Base-by-base conservation (phyloP, 1,140 invertebrate species). In the Heterodera carotae region DNA sequence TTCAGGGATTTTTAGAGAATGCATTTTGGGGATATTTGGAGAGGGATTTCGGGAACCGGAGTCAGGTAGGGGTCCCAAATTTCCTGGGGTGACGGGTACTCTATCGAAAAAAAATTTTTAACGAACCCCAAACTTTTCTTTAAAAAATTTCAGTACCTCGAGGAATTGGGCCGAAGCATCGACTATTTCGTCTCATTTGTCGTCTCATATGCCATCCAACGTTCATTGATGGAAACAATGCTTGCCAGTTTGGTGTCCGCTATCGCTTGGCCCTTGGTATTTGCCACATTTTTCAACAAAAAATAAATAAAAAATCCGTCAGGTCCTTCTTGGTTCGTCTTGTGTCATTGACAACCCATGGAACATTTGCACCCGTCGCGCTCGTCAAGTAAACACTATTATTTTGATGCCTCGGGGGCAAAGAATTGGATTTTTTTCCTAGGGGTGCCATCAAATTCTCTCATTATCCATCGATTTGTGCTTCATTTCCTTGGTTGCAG, bases 301-400 rank as follows among this genome's bases (percentile, higher is more conserved):
- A 56, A 56, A 2, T 56, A 2, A 56, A 56, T 22, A 56, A 53
- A n/a, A 15, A 56, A 22, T 56, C 12, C 22, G 18, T 3, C 48
- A 56, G 48, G 90, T 91, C 33, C 84, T 93, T 36, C 79, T 93
- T 1, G 91, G 91, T 12, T 89, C 90, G 31, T 89, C 92, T 10
- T 90, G 89, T 48, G 90, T 92, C 0, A 92, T 93, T 69, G 92
- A 93, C 84, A 93, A 93, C 87, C 92, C 92, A 1, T 93, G 92
- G 92, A 91, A 91, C 69, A 92, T 93, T 1, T 92, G 92, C 85
- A 90, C 91, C 75, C 86, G 91, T 70, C 85, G 92, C 66, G 90
- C 91, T 34, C 90, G 90, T 18, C 90, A 92, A 87, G 78, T 77
- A 76, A 18, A 15, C 81, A 39, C 4, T 78, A 2, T 18, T 69